phyloP scores from a whole-genome alignment of 2,888 invertebrate genomes.

The Hermaeophaga mercurialis region DNA sequence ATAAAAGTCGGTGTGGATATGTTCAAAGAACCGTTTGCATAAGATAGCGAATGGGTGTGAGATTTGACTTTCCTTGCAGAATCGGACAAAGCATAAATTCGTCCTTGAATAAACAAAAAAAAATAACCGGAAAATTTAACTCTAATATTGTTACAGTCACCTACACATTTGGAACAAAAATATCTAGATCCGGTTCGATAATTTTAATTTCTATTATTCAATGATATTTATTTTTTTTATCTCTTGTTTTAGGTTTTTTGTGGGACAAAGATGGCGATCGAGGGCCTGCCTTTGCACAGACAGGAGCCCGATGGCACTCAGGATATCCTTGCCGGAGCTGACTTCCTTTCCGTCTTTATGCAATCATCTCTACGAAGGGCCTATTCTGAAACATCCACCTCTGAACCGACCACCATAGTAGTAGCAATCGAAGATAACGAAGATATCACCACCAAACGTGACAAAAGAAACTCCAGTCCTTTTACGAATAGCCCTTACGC shows the following conservation, averaged over 20 bases:
- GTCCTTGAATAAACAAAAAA: slow-evolving; percentile 10
- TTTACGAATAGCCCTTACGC: slow-evolving; percentile 35
- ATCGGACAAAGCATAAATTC: slow-evolving; percentile 1
- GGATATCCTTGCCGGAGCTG: slow-evolving; percentile 59
- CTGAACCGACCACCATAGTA: slow-evolving; percentile 25
- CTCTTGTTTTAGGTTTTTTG: slow-evolving; percentile 50
- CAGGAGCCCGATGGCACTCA: slow-evolving; percentile 51
- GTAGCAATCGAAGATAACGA: slow-evolving; percentile 27
- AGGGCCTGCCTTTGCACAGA: slow-evolving; percentile 53
- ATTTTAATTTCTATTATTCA: no score
- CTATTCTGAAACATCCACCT: slow-evolving; percentile 34
- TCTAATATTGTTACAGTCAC: slow-evolving; percentile 1
- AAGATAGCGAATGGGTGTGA: slow-evolving; percentile 17
- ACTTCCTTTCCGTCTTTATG: slow-evolving; percentile 58
- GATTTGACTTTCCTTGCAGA: slow-evolving; percentile 16
- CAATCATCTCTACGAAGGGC: slow-evolving; percentile 44
- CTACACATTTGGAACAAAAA: no score
- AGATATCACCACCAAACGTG: slow-evolving; percentile 18
- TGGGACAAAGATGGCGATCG: slow-evolving; percentile 50
- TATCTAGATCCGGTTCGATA: no score
- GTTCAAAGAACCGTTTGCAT: slow-evolving; percentile 2
- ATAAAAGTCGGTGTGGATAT: background rate
- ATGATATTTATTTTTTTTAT: no score
- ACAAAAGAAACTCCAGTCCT: slow-evolving; percentile 27
- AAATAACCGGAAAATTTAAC: slow-evolving; percentile 7